These are phyloP conservation scores for Vandiemenella viatica DNA, from an alignment of 2,888 invertebrate species.

Conservation along the genomic window DNA sequence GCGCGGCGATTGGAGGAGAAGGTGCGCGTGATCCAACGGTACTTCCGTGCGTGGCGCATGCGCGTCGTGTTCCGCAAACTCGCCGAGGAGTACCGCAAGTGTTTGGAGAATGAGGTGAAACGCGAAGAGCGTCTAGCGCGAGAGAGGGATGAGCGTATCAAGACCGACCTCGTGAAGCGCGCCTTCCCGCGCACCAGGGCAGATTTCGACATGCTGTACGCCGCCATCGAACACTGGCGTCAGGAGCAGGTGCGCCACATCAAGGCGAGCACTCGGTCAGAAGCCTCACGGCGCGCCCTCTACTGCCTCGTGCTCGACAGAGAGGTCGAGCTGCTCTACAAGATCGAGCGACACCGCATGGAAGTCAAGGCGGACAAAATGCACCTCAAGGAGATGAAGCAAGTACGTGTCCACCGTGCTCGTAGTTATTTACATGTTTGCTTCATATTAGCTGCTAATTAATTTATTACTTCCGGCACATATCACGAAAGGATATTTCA, in stretches of 20 bases:
- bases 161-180: neutral
- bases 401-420: too few species aligned
- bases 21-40: conserved; percentile 46
- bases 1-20: conserved; percentile 16
- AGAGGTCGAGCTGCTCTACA: conserved; percentile 50
- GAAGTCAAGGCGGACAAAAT: conserved; percentile 42
- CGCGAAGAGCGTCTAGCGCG: neutral
- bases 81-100: neutral
- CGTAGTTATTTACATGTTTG: too few species aligned
- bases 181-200: conserved; percentile 29
- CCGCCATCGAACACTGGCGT: conserved; percentile 53
- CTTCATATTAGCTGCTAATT: too few species aligned
- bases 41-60: conserved; percentile 42
- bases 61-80: conserved; percentile 25
- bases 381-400: conserved; percentile 41
- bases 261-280: conserved; percentile 35
- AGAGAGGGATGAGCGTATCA: neutral
- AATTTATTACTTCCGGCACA: too few species aligned
- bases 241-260: conserved; percentile 38
- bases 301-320: conserved; percentile 52
- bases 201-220: conserved; percentile 60
- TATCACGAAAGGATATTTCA: too few species aligned
- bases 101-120: neutral
- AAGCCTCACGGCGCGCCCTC: conserved; percentile 52
- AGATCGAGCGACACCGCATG: conserved; percentile 50